Conservation (phyloP, 2,888 invertebrate genomes). For the Tineola bisselliella region DNA sequence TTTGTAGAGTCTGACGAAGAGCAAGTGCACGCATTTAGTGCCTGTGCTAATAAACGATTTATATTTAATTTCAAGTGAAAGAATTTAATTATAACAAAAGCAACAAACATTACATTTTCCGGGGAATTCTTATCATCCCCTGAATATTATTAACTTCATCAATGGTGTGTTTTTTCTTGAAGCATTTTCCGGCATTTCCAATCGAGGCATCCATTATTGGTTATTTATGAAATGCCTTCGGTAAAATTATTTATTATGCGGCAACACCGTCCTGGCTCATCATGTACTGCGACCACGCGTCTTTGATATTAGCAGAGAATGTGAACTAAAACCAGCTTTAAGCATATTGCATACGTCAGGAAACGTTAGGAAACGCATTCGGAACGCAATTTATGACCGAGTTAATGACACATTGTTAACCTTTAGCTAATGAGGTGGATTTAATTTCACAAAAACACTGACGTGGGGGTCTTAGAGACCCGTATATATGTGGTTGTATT, state of each 20-base stretch:
- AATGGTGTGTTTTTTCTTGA: not conserved
- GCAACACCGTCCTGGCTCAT: constrained; percentile 14
- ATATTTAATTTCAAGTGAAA: not conserved
- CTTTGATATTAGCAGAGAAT: no score
- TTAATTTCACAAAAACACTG: no score
- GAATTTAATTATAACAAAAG: not conserved
- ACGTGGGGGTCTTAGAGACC: no score
- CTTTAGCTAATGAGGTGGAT: no score
- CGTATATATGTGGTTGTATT: no score
- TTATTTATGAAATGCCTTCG: constrained; percentile 28
- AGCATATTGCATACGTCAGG: no score
- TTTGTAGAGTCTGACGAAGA: no score
- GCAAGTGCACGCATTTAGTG: constrained; percentile 15
- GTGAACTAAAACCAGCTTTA: no score
- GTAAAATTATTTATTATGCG: constrained; percentile 30
- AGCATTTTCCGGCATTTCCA: constrained; percentile 5
- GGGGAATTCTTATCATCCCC: not conserved
- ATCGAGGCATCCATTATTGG: constrained; percentile 15
- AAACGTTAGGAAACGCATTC: no score
- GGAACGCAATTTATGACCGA: no score
- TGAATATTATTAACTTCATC: not conserved
- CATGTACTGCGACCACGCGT: constrained; percentile 14
- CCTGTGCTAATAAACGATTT: constrained; percentile 30
- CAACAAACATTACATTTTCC: not conserved
- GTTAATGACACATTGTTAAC: no score